Evolutionary conservation across 2,113 vertebrate genomes (phyloP).

Genomic region (Petroica traversi): DNA sequence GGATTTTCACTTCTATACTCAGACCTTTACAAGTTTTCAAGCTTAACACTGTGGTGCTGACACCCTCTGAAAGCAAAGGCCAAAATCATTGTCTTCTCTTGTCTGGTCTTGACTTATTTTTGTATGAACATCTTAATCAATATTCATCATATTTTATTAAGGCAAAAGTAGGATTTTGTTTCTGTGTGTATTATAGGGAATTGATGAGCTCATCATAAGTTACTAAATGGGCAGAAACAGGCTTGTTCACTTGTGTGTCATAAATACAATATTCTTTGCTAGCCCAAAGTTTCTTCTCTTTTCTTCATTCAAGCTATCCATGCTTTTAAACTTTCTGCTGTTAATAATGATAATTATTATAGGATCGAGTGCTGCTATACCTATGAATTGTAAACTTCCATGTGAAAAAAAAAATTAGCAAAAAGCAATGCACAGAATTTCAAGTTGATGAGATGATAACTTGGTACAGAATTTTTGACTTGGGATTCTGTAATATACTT

Average conservation of each 20-base stretch:
- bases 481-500: neutral
- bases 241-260: neutral
- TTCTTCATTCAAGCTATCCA: neutral
- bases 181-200: neutral
- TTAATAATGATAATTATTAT: neutral
- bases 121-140: neutral
- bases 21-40: neutral
- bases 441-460: neutral
- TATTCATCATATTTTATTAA: neutral
- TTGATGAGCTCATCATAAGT: neutral
- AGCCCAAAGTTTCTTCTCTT: neutral
- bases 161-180: neutral
- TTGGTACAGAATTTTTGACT: neutral
- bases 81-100: neutral
- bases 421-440: neutral
- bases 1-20: neutral
- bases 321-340: neutral
- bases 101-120: neutral
- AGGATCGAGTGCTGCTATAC: neutral
- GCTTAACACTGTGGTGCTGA: neutral
- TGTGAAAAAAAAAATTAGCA: neutral
- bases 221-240: neutral
- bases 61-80: neutral
- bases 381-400: neutral
- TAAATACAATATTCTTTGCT: neutral